Conservation (phyloP, 2,888 invertebrate genomes). For the Argynnis bischoffii region DNA sequence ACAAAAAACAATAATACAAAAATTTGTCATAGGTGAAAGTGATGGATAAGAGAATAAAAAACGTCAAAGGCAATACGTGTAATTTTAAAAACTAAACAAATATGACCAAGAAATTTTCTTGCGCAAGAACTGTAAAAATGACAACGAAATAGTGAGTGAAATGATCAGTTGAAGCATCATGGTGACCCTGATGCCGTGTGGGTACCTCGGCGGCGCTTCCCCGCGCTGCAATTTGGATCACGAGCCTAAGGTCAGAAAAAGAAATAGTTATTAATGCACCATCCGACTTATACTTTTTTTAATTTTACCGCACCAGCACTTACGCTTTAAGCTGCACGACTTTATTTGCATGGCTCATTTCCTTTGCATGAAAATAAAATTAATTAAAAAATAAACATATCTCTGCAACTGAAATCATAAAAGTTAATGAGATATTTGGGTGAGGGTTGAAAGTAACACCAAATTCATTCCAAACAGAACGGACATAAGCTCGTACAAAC, state of each 20-base stretch:
- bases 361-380: constrained; percentile 11
- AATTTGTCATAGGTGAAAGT: constrained; percentile 24
- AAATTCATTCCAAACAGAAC: constrained; percentile 66
- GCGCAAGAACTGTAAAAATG: constrained; percentile 73
- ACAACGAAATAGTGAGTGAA: constrained; percentile 60
- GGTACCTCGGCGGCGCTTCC: constrained; percentile 83
- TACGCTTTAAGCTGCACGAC: constrained; percentile 24
- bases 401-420: neutral
- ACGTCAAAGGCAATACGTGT: constrained; percentile 43
- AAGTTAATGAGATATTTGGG: neutral
- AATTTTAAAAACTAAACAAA: constrained; percentile 60
- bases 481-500: constrained; percentile 56
- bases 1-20: constrained; percentile 4
- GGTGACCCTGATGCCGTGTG: constrained; percentile 87
- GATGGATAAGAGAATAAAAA: constrained; percentile 26
- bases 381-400: constrained; percentile 5
- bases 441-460: constrained; percentile 56
- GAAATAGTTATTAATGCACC: constrained; percentile 33
- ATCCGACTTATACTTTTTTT: constrained; percentile 19
- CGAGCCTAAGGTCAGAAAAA: constrained; percentile 76
- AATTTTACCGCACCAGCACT: constrained; percentile 24
- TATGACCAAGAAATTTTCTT: constrained; percentile 66
- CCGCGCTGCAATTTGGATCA: constrained; percentile 79
- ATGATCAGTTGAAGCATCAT: constrained; percentile 65
- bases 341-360: constrained; percentile 15